A percentile compares a stretch with the other conserved stretches of the same genome.
Evolutionary conservation across 2,888 invertebrate species (phyloP).

Genomic region (Pegoplata infirma): DNA sequence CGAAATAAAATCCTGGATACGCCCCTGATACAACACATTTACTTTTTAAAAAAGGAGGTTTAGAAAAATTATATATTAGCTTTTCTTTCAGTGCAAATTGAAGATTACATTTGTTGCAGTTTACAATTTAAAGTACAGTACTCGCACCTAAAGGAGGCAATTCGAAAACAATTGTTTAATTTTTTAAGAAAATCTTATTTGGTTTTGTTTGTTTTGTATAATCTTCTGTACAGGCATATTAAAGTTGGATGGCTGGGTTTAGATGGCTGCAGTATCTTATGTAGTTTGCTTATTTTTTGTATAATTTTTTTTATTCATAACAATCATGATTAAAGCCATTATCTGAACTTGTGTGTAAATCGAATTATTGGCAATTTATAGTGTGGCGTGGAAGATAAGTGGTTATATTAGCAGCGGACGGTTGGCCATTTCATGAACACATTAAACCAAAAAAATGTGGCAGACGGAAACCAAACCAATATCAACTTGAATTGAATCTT

Average conservation of each 20-base stretch:
- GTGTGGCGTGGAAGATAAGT: slow-evolving; percentile 63
- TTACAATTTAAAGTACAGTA: slow-evolving; percentile 32
- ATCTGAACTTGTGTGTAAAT: slow-evolving; percentile 73
- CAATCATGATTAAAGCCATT: slow-evolving; percentile 58
- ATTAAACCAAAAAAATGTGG: slow-evolving; percentile 26
- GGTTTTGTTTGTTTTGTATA: slow-evolving; percentile 76
- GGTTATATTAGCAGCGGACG: slow-evolving; percentile 46
- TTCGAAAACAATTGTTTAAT: slow-evolving; percentile 61
- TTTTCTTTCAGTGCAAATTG: slow-evolving; percentile 9
- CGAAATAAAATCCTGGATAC: too few species aligned
- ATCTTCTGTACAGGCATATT: slow-evolving; percentile 62
- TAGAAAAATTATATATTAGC: too few species aligned
- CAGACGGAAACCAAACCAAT: slow-evolving; percentile 41
- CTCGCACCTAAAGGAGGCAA: slow-evolving; percentile 42
- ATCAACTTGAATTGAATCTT: slow-evolving; percentile 36
- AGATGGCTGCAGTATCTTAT: slow-evolving; percentile 3
- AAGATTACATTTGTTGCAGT: slow-evolving; percentile 8
- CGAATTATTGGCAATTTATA: slow-evolving; percentile 77
- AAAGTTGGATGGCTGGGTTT: too few species aligned
- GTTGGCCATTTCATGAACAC: slow-evolving; percentile 21
- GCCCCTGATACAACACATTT: too few species aligned
- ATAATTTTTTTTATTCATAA: slow-evolving; percentile 13
- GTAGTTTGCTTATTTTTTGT: slow-evolving; percentile 19
- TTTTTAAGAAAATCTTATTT: slow-evolving; percentile 74
- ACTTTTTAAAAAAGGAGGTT: too few species aligned